Evolutionary conservation across 2,113 vertebrate genomes (phyloP).

Genomic region (Notothenia coriiceps): DNA sequence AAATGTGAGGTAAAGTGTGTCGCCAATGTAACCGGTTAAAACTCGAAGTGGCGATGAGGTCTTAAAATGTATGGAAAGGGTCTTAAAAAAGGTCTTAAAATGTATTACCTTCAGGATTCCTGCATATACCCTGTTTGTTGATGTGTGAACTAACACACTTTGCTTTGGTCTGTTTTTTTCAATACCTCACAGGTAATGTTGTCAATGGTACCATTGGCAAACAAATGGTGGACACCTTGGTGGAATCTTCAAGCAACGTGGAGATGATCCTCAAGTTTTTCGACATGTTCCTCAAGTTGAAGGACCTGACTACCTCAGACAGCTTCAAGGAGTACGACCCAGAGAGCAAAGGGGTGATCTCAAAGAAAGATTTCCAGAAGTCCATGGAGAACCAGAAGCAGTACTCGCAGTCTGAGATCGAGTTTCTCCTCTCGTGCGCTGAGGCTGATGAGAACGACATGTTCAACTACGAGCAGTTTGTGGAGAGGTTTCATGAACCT

Average conservation of each 20-base stretch:
- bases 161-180: not conserved
- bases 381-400: constrained; percentile 99
- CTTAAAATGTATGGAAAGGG: too few relatives aligned
- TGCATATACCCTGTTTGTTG: too few relatives aligned
- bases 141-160: not conserved
- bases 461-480: constrained; percentile 97
- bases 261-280: constrained; percentile 99
- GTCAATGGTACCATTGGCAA: constrained; percentile 99
- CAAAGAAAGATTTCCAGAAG: constrained; percentile 98
- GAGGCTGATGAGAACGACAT: constrained; percentile 98
- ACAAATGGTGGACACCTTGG: constrained; percentile 98
- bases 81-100: too few relatives aligned
- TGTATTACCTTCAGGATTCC: too few relatives aligned
- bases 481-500: constrained; percentile 95
- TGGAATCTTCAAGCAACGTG: constrained; percentile 97
- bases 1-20: too few relatives aligned
- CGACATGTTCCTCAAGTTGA: constrained; percentile 99
- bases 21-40: too few relatives aligned
- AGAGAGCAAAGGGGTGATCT: constrained; percentile 95
- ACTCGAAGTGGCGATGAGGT: too few relatives aligned
- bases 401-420: constrained; percentile 95
- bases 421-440: constrained; percentile 95
- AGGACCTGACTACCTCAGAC: constrained; percentile 96
- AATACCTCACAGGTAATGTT: constrained; percentile 89
- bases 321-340: constrained; percentile 95